Evolutionary conservation across 2,888 invertebrate species (phyloP).

Genomic region (Volucella inflata): DNA sequence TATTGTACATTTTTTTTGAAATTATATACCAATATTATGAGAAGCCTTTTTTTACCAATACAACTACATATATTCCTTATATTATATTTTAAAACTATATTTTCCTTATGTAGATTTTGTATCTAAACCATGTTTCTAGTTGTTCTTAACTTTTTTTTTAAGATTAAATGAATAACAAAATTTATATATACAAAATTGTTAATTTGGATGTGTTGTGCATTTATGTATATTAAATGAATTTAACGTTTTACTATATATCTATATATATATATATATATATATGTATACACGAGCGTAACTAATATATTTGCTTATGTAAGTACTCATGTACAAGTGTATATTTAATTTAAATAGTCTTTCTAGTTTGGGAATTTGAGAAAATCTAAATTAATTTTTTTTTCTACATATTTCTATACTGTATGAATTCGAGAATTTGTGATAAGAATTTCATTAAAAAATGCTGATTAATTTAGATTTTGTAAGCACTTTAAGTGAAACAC

Average conservation of each 20-base stretch:
- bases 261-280: constrained; percentile 28
- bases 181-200: constrained; percentile 43
- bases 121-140: constrained; percentile 14
- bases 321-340: constrained; percentile 41
- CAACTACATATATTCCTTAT: constrained; percentile 32
- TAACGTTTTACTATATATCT: constrained; percentile 43
- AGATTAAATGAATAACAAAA: constrained; percentile 24
- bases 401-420: too few relatives aligned
- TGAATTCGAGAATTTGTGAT: too few relatives aligned
- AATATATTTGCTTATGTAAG: constrained; percentile 38
- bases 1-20: constrained; percentile 52
- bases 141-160: neutral
- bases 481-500: too few relatives aligned
- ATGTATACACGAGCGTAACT: neutral
- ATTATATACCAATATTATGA: constrained; percentile 19
- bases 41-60: constrained; percentile 43
- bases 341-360: neutral
- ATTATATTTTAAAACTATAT: constrained; percentile 6
- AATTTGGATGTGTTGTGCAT: constrained; percentile 61
- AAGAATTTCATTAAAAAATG: too few relatives aligned
- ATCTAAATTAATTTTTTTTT: too few relatives aligned
- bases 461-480: too few relatives aligned
- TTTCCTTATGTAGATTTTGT: constrained; percentile 44
- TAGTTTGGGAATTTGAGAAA: too few relatives aligned
- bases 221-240: constrained; percentile 53